A percentile compares a stretch with the other conserved stretches of the same genome.
Evolutionary conservation across 1,140 invertebrate genomes (phyloP).

Genomic region (Asbolus verrucosus): DNA sequence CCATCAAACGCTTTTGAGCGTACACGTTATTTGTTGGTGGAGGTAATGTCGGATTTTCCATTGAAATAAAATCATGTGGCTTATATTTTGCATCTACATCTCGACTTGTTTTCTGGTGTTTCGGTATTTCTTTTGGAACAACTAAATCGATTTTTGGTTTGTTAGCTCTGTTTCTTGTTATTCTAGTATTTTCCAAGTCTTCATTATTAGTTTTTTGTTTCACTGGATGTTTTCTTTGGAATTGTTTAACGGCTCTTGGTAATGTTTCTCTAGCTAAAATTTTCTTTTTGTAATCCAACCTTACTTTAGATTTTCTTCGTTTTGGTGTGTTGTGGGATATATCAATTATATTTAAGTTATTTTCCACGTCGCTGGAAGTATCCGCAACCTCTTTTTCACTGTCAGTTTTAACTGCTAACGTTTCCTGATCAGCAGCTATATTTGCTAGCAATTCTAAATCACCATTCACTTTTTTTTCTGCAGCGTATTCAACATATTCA

Average conservation of each 20-base stretch:
- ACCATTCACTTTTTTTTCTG: conserved; percentile 1
- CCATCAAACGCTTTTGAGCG: conserved; percentile 23
- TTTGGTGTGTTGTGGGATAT: neutral
- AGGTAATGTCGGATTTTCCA: neutral
- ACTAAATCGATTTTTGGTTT: neutral
- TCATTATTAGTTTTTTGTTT: conserved; percentile 1
- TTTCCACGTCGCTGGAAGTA: neutral
- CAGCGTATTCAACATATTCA: conserved; percentile 21
- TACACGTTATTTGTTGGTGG: conserved; percentile 33
- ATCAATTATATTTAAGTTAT: neutral
- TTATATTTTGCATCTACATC: conserved; percentile 10
- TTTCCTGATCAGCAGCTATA: conserved; percentile 2
- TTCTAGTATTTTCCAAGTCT: conserved; percentile 3
- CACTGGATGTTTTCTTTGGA: neutral
- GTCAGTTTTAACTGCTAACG: conserved; percentile 1
- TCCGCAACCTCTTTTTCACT: neutral
- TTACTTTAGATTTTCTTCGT: conserved; percentile 29
- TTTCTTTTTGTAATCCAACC: neutral
- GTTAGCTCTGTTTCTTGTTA: conserved; percentile 1
- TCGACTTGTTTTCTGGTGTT: neutral
- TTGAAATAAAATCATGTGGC: conserved; percentile 37
- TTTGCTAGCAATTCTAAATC: conserved; percentile 17
- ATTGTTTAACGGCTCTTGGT: conserved; percentile 2
- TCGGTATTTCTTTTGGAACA: neutral
- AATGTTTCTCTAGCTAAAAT: conserved; percentile 5